Evolutionary conservation across 2,113 vertebrate species (phyloP), one percentile per base, ranked within the genome.

Genomic region (Trogon melanurus): DNA sequence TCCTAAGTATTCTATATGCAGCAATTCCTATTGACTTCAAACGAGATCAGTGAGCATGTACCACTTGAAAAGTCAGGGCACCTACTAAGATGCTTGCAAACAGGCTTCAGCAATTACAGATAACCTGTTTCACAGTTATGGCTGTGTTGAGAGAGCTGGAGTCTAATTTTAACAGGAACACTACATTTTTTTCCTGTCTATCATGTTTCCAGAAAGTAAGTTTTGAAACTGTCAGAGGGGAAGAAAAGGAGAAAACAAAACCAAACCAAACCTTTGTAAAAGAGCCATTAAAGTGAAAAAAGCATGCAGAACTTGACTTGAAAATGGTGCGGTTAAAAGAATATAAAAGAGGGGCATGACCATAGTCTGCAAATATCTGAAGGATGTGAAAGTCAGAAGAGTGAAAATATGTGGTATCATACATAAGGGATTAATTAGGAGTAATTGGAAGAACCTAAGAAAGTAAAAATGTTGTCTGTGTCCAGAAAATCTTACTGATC

Each of bases 401-500:
- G 19, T 38, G 38, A 91, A 93, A 80, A 75, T 64, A 74, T 10
- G 45, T 61, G 14, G 10, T 62, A 73, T 82, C 58, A 70, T 47
- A 81, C 62, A 58, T 4, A 2, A 83, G 75, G 72, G 82, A 94
- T 81, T 96, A 78, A 94, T 95, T 93, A 90, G 57, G 38, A 86
- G 61, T 93, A 93, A 91, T 34, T 91, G 75, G 29, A 90, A 6
- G 67, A 95, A 91, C 36, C n/a, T 64, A 91, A 82, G 34, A 88
- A 88, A 94, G n/a, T 65, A 73, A 93, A 91, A 88, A 70, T 8
- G 48, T 47, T 64, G 56, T 44, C 74, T 53, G 12, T 71, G n/a
- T 89, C 70, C 92, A 75, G 73, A 84, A 75, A 62, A 90, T 79
- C 27, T 47, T 47, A 54, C 23, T 70, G 66, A 82, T 61, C 57